These are phyloP conservation scores for Eulacestoma nigropectus DNA, from an alignment of 2,113 vertebrate genomes.

Conservation along the genomic window DNA sequence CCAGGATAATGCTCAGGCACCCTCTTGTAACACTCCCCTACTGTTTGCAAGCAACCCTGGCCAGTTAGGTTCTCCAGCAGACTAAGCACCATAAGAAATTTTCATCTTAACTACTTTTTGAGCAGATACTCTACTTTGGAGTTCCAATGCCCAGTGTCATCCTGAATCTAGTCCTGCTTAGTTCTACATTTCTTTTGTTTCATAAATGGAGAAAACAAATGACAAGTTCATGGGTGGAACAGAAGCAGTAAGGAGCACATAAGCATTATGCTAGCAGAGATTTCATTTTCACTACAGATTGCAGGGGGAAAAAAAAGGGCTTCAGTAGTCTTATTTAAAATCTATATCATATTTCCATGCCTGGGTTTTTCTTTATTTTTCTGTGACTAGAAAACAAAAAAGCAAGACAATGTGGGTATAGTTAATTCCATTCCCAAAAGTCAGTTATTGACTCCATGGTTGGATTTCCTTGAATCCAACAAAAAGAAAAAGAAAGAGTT, in stretches of 20 bases:
- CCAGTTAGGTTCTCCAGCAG: background rate
- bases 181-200: background rate
- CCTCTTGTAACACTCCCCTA: background rate
- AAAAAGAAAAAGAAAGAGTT: constrained; percentile 65
- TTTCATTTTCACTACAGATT: background rate
- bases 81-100: background rate
- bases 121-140: background rate
- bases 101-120: background rate
- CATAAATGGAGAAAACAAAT: background rate
- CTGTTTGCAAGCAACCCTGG: background rate
- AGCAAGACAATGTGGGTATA: constrained; percentile 66
- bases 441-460: constrained; percentile 53
- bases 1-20: background rate
- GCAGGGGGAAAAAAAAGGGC: background rate
- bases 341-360: background rate
- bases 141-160: background rate
- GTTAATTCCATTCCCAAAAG: constrained; percentile 55
- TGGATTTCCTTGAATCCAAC: constrained; percentile 70
- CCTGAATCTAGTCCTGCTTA: background rate
- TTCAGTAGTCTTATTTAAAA: background rate
- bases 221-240: background rate
- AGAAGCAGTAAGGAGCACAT: background rate
- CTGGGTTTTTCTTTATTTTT: background rate
- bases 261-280: background rate
- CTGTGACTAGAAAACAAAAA: constrained; percentile 46